phyloP scores from a whole-genome alignment of 2,113 vertebrate species.

The Opisthocomus hoazin region DNA sequence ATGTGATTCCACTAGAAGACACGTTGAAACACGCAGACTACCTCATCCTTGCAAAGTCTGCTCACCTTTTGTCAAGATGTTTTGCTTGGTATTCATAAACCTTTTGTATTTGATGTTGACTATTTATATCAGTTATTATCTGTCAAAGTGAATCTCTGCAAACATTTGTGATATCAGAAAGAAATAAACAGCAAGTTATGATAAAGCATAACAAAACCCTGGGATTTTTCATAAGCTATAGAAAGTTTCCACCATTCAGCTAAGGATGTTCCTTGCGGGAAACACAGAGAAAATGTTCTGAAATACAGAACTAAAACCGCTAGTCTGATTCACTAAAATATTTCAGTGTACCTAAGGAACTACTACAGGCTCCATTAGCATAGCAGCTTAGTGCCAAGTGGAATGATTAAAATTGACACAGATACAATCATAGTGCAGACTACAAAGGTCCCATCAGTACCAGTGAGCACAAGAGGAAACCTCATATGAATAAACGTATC shows the following conservation, averaged over 20 bases:
- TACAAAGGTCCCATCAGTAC: neutral
- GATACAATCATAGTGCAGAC: neutral
- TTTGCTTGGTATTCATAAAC: conserved; percentile 29
- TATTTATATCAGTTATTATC: conserved; percentile 41
- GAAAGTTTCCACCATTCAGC: neutral
- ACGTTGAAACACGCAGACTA: neutral
- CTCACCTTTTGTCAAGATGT: conserved; percentile 27
- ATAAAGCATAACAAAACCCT: neutral
- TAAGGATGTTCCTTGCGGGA: neutral
- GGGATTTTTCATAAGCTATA: neutral
- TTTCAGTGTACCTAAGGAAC: neutral
- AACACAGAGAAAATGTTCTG: neutral
- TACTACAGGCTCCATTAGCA: neutral
- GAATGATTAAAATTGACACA: neutral
- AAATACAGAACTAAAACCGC: neutral
- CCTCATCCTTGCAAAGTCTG: neutral
- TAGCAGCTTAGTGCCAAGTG: neutral
- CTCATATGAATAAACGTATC: neutral
- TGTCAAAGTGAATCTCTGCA: neutral
- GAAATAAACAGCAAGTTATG: conserved; percentile 20
- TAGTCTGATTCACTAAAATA: neutral
- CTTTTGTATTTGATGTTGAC: conserved; percentile 28
- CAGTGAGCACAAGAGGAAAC: neutral
- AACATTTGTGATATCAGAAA: neutral
- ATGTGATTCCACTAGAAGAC: neutral